Base-by-base conservation (phyloP, 2,888 invertebrate genomes). In the Eledona agricola region DNA sequence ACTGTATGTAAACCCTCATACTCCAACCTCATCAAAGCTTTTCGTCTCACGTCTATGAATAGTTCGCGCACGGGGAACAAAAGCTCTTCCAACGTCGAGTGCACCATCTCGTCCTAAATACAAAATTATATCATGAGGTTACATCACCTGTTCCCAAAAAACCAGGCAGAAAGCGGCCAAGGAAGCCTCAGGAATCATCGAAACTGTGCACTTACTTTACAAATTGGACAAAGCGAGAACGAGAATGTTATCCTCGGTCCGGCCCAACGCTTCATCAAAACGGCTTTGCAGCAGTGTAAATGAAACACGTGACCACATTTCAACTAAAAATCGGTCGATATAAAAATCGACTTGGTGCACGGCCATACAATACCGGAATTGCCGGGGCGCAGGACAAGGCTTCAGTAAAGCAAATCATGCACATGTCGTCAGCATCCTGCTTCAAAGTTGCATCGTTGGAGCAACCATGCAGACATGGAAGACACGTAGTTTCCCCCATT, bases 391-490 rank as follows among this genome's bases (percentile, higher is more conserved):
- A 95, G 16, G 95, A 91, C 25, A 98, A 79, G 0, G 97, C 95
- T 74, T 98, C 98, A 0, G 96, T 95, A 78, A 98, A 98, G 76
- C 98, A 98, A 65, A 98, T 94, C 93, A 98, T 97, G 78, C 98
- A 98, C 94, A 98, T 96, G 73, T 98, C 98, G 70, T 98, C 98
- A 0, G 94, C 94, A 75, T 98, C 98, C 76, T 98, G 98, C 7
- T 93, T 88, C 37, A 97, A 80, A 45, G 60, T 66, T 64, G 73
- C 26, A 4, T 75, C 74, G 0, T 78, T 70, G 7, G 78, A 78
- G 71, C 96, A 96, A 1, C 95, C 89, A 66, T 90, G 88, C 59
- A 98, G 79, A 72, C 98, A 98, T 1, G 96, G 95, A 63, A 97
- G 78, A 71, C 97, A 98, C 37, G 78, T 77, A 4, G 81, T 79